Conservation (phyloP, 2,113 vertebrate genomes). For the Vulpes ferrilata region DNA sequence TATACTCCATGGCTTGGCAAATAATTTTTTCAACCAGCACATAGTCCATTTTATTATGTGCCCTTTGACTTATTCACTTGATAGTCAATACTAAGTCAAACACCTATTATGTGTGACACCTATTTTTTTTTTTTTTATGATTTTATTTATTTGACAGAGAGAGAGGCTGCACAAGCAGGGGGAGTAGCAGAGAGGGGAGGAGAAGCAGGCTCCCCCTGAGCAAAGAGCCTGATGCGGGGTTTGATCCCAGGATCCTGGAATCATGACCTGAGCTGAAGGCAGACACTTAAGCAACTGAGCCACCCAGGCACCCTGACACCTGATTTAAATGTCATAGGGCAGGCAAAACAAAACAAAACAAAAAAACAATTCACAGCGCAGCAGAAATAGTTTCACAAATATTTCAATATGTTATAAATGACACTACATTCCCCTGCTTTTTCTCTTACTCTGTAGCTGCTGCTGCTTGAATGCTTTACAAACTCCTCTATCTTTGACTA, state of each 20-base stretch:
- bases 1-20: neutral
- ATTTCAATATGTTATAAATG: neutral
- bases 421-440: neutral
- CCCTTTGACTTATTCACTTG: neutral
- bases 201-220: too few species aligned
- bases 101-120: neutral
- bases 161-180: too few species aligned
- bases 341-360: neutral
- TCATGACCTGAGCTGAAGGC: too few species aligned
- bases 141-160: too few species aligned
- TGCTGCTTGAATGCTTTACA: neutral
- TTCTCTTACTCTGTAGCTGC: neutral
- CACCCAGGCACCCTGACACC: neutral
- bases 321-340: neutral
- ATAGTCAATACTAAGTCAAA: constrained; percentile 6
- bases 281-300: too few species aligned
- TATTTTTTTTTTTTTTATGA: too few species aligned
- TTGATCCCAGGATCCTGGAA: too few species aligned
- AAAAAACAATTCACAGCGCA: neutral
- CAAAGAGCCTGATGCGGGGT: too few species aligned
- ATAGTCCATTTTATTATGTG: neutral
- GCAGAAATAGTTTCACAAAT: neutral
- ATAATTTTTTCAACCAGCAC: neutral
- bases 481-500: neutral
- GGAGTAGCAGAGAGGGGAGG: too few species aligned